Conservation (phyloP, 2,888 invertebrate species). For the Pyrgus malvae region DNA sequence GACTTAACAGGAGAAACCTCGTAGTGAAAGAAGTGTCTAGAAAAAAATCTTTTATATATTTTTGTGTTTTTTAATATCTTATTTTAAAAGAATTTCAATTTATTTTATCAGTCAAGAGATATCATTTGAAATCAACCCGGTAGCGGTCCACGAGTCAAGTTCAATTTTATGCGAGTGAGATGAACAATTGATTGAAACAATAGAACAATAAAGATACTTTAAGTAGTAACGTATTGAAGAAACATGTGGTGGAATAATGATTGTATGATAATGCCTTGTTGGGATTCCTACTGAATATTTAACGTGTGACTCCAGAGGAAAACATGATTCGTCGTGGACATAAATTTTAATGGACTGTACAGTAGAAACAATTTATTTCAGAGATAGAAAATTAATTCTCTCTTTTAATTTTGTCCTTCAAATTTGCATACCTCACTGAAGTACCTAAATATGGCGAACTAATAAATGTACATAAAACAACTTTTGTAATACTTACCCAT, state of each 20-base stretch:
- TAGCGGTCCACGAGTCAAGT: conserved; percentile 3
- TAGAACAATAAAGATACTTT: conserved; percentile 49
- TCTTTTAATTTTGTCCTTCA: too few species aligned
- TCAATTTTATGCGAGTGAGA: conserved; percentile 6
- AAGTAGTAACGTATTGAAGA: conserved; percentile 17
- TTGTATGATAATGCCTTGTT: conserved; percentile 62
- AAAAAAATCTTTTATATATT: too few species aligned
- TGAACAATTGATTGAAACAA: conserved; percentile 46
- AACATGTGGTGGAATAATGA: conserved; percentile 62
- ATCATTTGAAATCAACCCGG: background rate
- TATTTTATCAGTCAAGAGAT: too few species aligned
- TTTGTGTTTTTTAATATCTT: too few species aligned
- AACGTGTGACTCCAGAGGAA: conserved; percentile 51
- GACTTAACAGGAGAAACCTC: too few species aligned
- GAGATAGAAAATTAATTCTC: too few species aligned
- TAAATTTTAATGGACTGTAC: conserved; percentile 20
- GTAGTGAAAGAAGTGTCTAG: too few species aligned
- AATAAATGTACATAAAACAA: too few species aligned
- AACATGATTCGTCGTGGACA: conserved; percentile 41
- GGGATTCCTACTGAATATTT: conserved; percentile 62
- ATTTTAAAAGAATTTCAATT: too few species aligned
- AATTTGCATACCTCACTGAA: too few species aligned
- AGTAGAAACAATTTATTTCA: background rate
- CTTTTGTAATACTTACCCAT: too few species aligned
- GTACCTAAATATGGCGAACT: too few species aligned